Percentiles rank a stretch among this genome's conserved stretches.
phyloP scores from a whole-genome alignment of 2,888 invertebrate species.

The Heliconius erato region DNA sequence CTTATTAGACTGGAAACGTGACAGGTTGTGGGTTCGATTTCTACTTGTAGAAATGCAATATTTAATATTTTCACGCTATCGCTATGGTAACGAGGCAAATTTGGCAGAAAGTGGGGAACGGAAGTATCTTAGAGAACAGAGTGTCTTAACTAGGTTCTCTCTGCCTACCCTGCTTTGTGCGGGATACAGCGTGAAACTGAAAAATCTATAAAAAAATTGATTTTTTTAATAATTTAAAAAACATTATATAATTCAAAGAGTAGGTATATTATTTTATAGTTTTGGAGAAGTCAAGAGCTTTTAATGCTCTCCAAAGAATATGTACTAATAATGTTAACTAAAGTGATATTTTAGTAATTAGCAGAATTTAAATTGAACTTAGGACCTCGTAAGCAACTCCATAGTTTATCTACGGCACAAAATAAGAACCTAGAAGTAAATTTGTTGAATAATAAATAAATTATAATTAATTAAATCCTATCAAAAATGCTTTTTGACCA shows the following conservation, averaged over 20 bases:
- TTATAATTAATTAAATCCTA: neutral
- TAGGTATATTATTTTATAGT: neutral
- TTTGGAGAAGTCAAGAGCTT: neutral
- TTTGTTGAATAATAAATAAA: neutral
- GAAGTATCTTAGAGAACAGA: too few relatives aligned
- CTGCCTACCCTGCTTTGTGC: too few relatives aligned
- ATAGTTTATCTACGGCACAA: too few relatives aligned
- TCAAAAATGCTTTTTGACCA: neutral
- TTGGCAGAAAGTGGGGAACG: too few relatives aligned
- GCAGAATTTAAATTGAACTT: neutral
- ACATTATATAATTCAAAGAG: neutral
- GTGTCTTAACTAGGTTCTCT: too few relatives aligned
- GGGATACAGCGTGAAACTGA: too few relatives aligned
- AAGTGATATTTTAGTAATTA: neutral
- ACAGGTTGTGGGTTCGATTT: too few relatives aligned
- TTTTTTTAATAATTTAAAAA: neutral
- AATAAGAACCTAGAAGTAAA: neutral
- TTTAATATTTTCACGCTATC: too few relatives aligned
- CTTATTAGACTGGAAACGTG: neutral
- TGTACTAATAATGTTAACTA: neutral
- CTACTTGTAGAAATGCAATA: too few relatives aligned
- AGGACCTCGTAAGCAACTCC: neutral
- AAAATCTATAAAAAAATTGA: too few relatives aligned
- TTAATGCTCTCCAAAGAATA: neutral
- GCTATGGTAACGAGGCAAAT: too few relatives aligned